Evolutionary conservation across 2,113 vertebrate genomes (phyloP), one percentile per base, ranked within the genome.

Genomic region (Microtus pennsylvanicus): DNA sequence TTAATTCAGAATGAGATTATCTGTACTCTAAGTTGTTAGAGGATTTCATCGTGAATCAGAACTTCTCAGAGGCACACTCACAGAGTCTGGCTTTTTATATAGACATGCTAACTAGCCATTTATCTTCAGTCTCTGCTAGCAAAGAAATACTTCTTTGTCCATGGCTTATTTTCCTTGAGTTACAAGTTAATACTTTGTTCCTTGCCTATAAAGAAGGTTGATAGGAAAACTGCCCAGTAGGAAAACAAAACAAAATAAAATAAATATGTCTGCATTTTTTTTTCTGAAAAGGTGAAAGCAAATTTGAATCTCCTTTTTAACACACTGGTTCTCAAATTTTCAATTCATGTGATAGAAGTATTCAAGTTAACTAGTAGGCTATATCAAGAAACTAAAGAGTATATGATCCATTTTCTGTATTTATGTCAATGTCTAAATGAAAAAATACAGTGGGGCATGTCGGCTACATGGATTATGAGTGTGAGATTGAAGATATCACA

Each of bases 1-100:
- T 87, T 82, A 95, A 94, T 92, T 89, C 91, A 76, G 52, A 78
- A 5, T 87, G 74, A 91, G 81, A 91, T 97, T 80, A 93, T 92
- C 80, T 90, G 24, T 11, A 67, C 38, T 88, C 16, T 74, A 75
- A 90, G 16, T 93, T 45, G 86, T 96, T 63, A 90, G 90, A 92
- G 72, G 90, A 92, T 92, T 95, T 87, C 38, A 89, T 89, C 92
- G 83, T 65, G 89, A 89, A 65, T 75, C n/a, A 74, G 67, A 4
- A 4, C 63, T 95, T 94, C 67, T 93, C 26, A 95, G 47, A 74
- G 38, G 76, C 85, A 94, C 24, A 0, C 86, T 93, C 85, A 82
- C 0, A 7, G 4, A 77, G 90, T 77, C 85, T 90, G 85, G 55
- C 92, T 45, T 74, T 81, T 91, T 80, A 92, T 35, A 85, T 77